Evolutionary conservation across 2,888 invertebrate genomes (phyloP).

Genomic region (Oegoconia quadripuncta): DNA sequence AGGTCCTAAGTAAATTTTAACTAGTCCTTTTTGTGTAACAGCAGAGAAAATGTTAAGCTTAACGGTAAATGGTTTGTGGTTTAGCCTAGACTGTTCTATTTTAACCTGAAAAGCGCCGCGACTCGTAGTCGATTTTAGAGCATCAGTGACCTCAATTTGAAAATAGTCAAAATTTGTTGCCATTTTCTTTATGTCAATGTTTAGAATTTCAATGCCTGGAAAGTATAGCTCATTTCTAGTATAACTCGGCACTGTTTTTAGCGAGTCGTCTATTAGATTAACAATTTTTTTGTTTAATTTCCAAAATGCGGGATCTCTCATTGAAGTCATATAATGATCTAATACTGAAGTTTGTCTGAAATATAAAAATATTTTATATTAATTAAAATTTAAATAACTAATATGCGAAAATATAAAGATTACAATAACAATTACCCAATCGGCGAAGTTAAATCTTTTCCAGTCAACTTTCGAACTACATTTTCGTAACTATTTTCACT

Average conservation of each 20-base stretch:
- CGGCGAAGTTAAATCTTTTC: constrained; percentile 29
- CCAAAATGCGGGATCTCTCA: constrained; percentile 86
- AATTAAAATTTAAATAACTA: background rate
- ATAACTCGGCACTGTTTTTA: constrained; percentile 77
- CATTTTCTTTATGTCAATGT: constrained; percentile 81
- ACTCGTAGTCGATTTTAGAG: constrained; percentile 52
- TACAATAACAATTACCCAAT: constrained; percentile 37
- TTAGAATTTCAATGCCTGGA: constrained; percentile 81
- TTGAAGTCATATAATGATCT: constrained; percentile 77
- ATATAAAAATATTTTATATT: constrained; percentile 22
- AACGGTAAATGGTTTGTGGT: constrained; percentile 84
- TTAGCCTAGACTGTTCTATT: constrained; percentile 81
- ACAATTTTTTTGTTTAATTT: constrained; percentile 81
- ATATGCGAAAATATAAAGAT: background rate
- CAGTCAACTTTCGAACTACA: constrained; percentile 44
- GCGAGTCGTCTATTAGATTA: constrained; percentile 76
- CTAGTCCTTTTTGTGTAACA: constrained; percentile 76
- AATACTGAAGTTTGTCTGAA: constrained; percentile 55
- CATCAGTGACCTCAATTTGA: constrained; percentile 82
- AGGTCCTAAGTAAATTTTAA: constrained; percentile 85
- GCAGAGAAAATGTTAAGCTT: constrained; percentile 81
- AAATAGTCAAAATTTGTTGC: constrained; percentile 83
- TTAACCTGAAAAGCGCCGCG: constrained; percentile 59
- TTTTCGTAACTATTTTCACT: constrained; percentile 56
- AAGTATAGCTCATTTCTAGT: constrained; percentile 78